Percentiles rank a stretch among this genome's conserved stretches.
Evolutionary conservation across 2,113 vertebrate genomes (phyloP).

Genomic region (Regulus satrapa): DNA sequence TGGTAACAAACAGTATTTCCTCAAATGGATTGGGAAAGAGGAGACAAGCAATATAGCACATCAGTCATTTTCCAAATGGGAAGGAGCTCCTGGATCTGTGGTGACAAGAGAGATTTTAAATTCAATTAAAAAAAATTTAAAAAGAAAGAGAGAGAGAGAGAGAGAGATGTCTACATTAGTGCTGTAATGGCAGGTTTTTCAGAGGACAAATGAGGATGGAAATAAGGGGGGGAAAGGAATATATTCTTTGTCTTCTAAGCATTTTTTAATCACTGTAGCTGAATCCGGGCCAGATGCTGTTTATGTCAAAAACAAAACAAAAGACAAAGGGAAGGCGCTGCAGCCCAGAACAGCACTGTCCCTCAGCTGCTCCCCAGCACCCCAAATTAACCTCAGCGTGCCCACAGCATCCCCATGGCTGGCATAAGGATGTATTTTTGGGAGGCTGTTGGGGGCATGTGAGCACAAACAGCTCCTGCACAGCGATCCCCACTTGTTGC

Average conservation of each 20-base stretch:
- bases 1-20: not conserved
- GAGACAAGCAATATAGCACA: not conserved
- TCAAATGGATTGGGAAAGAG: not conserved
- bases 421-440: not conserved
- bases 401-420: not conserved
- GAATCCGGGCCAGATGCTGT: constrained; percentile 27
- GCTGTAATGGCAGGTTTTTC: not conserved
- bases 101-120: not conserved
- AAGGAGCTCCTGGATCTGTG: not conserved
- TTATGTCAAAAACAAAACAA: constrained; percentile 19
- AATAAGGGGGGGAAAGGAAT: not conserved
- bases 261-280: not conserved
- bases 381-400: not conserved
- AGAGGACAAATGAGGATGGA: not conserved
- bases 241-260: not conserved
- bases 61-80: not conserved
- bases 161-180: not conserved
- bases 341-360: not conserved
- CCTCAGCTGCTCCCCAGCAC: not conserved
- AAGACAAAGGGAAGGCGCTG: constrained; percentile 5
- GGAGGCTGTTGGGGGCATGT: not conserved
- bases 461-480: not conserved
- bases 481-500: not conserved
- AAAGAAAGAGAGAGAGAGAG: accelerated
- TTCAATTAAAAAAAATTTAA: not conserved